Evolutionary conservation across 2,797 vertebrate species (phyloP).

Genomic region (Manis pentadactyla): DNA sequence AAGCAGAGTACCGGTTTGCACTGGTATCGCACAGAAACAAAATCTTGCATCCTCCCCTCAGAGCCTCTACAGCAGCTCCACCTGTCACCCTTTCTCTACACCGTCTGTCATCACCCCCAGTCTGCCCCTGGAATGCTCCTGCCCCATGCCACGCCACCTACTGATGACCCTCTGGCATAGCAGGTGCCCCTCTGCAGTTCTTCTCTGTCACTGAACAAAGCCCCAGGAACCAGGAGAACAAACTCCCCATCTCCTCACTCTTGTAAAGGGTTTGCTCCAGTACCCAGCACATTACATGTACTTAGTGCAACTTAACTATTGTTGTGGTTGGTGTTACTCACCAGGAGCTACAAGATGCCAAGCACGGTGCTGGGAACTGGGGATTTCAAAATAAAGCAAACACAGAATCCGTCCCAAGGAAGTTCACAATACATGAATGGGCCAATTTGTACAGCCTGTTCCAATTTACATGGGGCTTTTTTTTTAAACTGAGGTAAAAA

Average conservation of each 20-base stretch:
- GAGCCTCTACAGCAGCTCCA: neutral
- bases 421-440: neutral
- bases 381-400: neutral
- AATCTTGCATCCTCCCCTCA: neutral
- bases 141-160: neutral
- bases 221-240: neutral
- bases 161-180: neutral
- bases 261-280: neutral
- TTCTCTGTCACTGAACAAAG: neutral
- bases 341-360: neutral
- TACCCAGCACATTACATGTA: too few species aligned
- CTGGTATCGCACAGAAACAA: neutral
- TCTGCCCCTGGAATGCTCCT: neutral
- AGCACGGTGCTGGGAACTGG: neutral
- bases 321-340: neutral
- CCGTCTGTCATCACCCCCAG: neutral
- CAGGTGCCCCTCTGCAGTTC: neutral
- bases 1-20: neutral
- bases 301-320: neutral
- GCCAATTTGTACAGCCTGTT: neutral
- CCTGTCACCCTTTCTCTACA: rapidly evolving
- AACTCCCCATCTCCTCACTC: neutral
- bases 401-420: neutral
- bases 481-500: neutral
- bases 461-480: neutral